phyloP scores from a whole-genome alignment of 1,140 invertebrate genomes.

The Bombyx mori region DNA sequence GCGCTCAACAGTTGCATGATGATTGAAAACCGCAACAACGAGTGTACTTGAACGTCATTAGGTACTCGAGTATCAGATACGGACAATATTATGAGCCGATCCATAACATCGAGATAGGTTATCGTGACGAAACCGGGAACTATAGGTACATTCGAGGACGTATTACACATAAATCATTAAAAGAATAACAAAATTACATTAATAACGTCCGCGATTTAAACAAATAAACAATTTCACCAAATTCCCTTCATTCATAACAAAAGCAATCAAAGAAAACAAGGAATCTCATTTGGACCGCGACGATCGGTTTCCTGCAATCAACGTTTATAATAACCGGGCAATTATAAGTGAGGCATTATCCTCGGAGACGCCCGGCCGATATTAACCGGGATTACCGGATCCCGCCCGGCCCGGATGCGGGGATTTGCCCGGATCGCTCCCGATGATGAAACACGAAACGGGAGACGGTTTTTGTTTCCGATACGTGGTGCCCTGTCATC shows the following conservation, averaged over 20 bases:
- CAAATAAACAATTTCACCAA: not conserved
- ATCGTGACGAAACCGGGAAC: too few species aligned
- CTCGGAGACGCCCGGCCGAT: conserved; percentile 34
- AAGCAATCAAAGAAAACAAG: conserved; percentile 1
- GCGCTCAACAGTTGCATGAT: too few species aligned
- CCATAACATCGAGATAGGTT: too few species aligned
- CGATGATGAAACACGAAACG: conserved; percentile 31
- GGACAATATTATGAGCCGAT: too few species aligned
- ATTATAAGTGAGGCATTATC: conserved; percentile 62
- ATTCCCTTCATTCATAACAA: not conserved
- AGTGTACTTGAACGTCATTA: too few species aligned
- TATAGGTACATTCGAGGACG: too few species aligned
- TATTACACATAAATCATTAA: too few species aligned
- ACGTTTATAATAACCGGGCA: conserved; percentile 38
- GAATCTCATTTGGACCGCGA: not conserved
- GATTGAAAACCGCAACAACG: too few species aligned
- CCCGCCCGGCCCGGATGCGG: conserved; percentile 53
- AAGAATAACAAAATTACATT: too few species aligned
- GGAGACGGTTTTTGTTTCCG: conserved; percentile 52
- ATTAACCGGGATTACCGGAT: conserved; percentile 68
- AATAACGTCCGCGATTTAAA: too few species aligned
- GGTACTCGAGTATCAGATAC: too few species aligned
- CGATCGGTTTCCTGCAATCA: conserved; percentile 19
- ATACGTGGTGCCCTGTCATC: conserved; percentile 25
- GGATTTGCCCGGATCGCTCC: conserved; percentile 62